Evolutionary conservation across 2,888 invertebrate genomes (phyloP), one percentile per base, ranked within the genome.

Genomic region (Drosophila seclusa): DNA sequence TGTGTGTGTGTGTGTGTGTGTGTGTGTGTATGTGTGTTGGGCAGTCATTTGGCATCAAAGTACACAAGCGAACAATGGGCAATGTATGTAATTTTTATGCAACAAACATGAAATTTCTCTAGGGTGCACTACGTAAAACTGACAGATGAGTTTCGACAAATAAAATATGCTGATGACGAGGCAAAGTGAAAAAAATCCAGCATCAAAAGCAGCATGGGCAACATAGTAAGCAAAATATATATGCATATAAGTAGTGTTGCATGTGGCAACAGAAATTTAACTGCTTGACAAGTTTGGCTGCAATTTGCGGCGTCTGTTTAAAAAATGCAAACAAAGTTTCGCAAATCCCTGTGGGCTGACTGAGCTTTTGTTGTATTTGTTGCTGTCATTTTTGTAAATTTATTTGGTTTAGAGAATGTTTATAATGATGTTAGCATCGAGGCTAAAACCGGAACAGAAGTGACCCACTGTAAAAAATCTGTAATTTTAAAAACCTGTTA

Each of bases 101-200:
- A 87, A 83, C 85, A 86, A 86, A 85, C 83, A 84, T 87, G 50
- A 87, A 87, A 86, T 86, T 86, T 86, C 85, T 86, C 85, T 82
- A 55, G 85, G 87, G 85, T 80, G 87, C 85, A 87, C 80, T 86
- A 85, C 87, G 87, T 83, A 86, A 87, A 87, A 78, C 87, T 86
- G 85, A 85, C 85, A 87, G 87, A 86, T 87, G 87, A 86, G 80
- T 82, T 76, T 74, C 72, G 66, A 72, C 68, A 70, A 55, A 65
- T 59, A 60, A 63, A 55, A 42, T 54, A 76, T 69, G 75, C 71
- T 55, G 80, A 55, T 82, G 78, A 76, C 75, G 71, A 71, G 58
- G 64, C 74, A 54, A 64, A 75, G 58, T 78, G 62, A 70, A 77
- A 58, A 73, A 58, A 34, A 71, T 34, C 50, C 66, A 38, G 18